Evolutionary conservation across 2,797 vertebrate species (phyloP).

Genomic region (Parauchenoglanis punctatus): DNA sequence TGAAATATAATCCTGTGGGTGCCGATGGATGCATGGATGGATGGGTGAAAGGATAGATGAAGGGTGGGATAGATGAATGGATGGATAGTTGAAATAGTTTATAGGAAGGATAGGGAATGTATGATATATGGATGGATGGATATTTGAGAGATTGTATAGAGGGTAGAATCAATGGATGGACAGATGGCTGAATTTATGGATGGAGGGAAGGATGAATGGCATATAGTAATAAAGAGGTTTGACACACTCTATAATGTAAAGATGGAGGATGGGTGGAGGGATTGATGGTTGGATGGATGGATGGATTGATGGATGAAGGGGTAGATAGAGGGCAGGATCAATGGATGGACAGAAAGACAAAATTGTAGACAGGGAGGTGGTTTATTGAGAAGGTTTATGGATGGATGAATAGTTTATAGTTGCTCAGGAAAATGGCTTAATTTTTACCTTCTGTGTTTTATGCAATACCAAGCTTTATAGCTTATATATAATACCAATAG

Average conservation of each 20-base stretch:
- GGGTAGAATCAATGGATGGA: not conserved
- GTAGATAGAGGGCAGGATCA: not conserved
- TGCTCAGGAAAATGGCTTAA: not conserved
- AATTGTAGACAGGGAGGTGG: not conserved
- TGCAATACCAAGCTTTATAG: not conserved
- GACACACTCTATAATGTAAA: not conserved
- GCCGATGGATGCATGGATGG: not conserved
- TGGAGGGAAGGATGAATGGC: not conserved
- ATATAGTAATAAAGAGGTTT: not conserved
- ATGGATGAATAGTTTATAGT: not conserved
- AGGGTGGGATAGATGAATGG: not conserved
- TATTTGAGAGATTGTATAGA: not conserved
- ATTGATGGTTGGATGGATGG: not conserved
- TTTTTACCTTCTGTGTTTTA: not conserved
- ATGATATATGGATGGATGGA: not conserved
- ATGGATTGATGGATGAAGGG: not conserved
- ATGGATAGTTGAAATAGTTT: not conserved
- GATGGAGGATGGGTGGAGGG: not conserved
- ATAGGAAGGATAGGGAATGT: not conserved
- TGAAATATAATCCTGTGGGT: too few relatives aligned
- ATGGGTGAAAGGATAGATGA: not conserved
- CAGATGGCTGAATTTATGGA: not conserved
- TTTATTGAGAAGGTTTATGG: not conserved
- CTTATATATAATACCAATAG: not conserved
- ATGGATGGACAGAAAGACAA: not conserved